Base-by-base conservation (phyloP, 2,888 invertebrate species). In the Temnothorax unifasciatus region DNA sequence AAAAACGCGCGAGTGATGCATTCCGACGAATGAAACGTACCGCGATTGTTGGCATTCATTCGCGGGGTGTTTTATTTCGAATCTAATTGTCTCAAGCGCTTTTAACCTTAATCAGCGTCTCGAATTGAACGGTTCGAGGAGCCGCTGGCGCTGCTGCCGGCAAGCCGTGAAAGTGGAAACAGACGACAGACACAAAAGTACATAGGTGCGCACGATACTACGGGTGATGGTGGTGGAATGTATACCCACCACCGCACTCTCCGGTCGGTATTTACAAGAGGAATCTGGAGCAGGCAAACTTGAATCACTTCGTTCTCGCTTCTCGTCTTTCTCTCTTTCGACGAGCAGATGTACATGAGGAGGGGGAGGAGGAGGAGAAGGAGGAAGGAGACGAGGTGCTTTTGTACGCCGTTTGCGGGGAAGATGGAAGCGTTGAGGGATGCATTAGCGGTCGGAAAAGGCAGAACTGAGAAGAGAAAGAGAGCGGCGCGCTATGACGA, bases 261-360 rank as follows among this genome's bases (percentile, higher is more conserved):
- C 57, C 63, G 75, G 81, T 76, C 63, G 86, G 84, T 90, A 88
- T 91, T 90, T 90, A 90, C 89, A 86, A 85, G 88, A 91, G 88
- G 86, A 91, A 90, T 91, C 88, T 86, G 83, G 91, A 87, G 85
- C 90, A 84, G 88, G 85, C 88, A 86, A 90, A 90, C 86, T 85
- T 68, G 88, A 90, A 90, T 91, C 90, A 86, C 83, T 90, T 83
- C 84, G 71, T 61, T 85, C 64, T 63, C 68, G 34, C 52, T 47
- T 25, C 29, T n/a, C 15, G 52, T 77, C 77, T 88, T 86, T 29
- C 71, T 66, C 68, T 63, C 84, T 69, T 83, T 82, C 83, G 61
- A 69, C 75, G 61, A 83, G 73, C 15, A 63, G 82, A 82, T 81
- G 86, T 81, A 86, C 87, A 88, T 63, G 87, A 82, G 66, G 84